These are phyloP conservation scores for Bolinopsis microptera DNA, from an alignment of 37 sponge, comb jelly and placozoan genomes.

Conservation along the genomic window DNA sequence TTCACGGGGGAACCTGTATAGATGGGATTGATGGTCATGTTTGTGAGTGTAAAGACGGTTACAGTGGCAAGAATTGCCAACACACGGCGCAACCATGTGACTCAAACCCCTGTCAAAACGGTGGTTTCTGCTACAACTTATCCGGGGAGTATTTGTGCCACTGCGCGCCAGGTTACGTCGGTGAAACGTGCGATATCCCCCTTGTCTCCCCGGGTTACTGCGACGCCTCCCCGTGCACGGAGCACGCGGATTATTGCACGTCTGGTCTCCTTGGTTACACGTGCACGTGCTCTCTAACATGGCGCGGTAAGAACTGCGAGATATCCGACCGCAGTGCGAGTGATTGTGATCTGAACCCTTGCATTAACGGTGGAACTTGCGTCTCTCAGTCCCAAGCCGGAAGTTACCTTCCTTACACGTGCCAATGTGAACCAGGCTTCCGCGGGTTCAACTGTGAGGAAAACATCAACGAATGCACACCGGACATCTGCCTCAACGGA, in stretches of 20 bases:
- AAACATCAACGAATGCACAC: background rate
- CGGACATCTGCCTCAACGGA: constrained; percentile 32
- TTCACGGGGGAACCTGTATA: background rate
- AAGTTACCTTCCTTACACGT: constrained; percentile 5
- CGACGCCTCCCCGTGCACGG: constrained; percentile 37
- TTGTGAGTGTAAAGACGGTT: constrained; percentile 4
- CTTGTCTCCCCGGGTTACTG: constrained; percentile 10
- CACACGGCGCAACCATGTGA: constrained; percentile 41
- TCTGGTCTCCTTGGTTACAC: constrained; percentile 30
- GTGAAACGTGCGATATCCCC: background rate
- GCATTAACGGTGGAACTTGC: constrained; percentile 39
- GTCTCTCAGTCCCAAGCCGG: background rate
- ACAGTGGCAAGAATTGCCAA: constrained; percentile 33
- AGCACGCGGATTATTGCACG: constrained; percentile 17
- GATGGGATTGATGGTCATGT: constrained; percentile 39
- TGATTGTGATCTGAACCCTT: constrained; percentile 33
- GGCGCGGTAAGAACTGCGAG: constrained; percentile 40
- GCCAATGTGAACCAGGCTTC: constrained; percentile 35
- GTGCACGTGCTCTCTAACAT: constrained; percentile 23
- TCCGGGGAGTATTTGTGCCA: background rate
- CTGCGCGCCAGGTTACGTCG: constrained; percentile 37
- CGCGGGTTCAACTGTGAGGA: constrained; percentile 41
- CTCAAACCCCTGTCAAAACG: constrained; percentile 19
- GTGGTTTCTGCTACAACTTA: constrained; percentile 40
- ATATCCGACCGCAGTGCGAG: background rate